phyloP scores from a whole-genome alignment of 2,888 invertebrate species.

The Aphrophora alni region DNA sequence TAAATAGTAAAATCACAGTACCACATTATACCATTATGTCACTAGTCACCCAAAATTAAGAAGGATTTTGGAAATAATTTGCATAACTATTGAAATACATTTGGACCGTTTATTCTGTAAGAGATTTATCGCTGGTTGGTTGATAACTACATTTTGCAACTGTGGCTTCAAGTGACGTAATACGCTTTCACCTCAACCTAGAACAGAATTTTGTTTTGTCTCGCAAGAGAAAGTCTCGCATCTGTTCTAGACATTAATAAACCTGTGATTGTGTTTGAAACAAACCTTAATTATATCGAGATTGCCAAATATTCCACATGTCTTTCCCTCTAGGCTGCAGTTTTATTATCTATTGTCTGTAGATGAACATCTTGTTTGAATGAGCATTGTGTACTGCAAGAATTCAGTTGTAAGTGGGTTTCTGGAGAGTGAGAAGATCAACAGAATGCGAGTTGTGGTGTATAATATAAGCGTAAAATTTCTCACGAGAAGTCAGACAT shows the following conservation, averaged over 20 bases:
- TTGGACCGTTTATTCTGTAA: too few relatives aligned
- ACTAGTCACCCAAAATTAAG: too few relatives aligned
- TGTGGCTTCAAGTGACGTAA: background rate
- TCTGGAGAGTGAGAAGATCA: background rate
- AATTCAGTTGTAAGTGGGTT: background rate
- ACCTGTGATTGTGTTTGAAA: background rate
- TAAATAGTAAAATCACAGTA: too few relatives aligned
- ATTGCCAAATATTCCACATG: background rate
- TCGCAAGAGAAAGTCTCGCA: background rate
- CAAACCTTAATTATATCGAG: background rate
- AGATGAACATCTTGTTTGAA: background rate
- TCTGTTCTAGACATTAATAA: background rate
- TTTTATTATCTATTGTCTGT: background rate
- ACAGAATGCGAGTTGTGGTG: background rate
- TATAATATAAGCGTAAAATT: background rate
- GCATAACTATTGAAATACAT: too few relatives aligned
- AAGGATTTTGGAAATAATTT: too few relatives aligned
- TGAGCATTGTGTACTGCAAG: background rate
- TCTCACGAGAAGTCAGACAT: background rate
- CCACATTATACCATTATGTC: too few relatives aligned
- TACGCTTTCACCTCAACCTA: background rate
- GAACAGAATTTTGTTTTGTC: background rate
- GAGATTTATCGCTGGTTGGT: too few relatives aligned
- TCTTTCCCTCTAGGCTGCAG: background rate
- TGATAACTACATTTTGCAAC: too few relatives aligned